Evolutionary conservation across 2,113 vertebrate species (phyloP), one percentile per base, ranked within the genome.

Genomic region (Aptenodytes patagonicus): DNA sequence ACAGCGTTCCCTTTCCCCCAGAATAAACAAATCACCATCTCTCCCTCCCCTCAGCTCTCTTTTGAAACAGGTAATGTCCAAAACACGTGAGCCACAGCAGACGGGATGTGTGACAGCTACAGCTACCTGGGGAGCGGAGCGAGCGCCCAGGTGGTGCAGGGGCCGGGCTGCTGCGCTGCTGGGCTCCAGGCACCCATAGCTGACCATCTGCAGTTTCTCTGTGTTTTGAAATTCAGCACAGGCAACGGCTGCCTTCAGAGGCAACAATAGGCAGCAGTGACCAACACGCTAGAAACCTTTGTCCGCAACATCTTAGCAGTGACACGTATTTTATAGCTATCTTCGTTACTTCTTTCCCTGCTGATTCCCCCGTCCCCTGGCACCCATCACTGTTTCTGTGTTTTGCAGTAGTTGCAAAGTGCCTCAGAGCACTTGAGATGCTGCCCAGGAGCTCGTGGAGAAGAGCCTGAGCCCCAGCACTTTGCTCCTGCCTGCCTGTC

Each of bases 261-360:
- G 54, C 2, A 9, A 20, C 32, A 21, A 21, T 7, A 77, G 55
- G 47, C 94, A 97, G 55, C 58, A 57, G 46, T 10, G 40, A 61
- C 84, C 75, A 57, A 20, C 68, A 32, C 1, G 2, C 38, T 29
- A 36, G 49, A 84, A 61, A 47, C 36, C 34, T 72, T 76, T 26
- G 29, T 4, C 46, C 1, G 0, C 71, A 55, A n/a, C 46, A 40
- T 9, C 40, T 65, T 7, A 32, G 57, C 54, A 42, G n/a, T 34
- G 61, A n/a, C n/a, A 28, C 0, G 0, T 13, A 1, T 28, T 36
- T 60, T 16, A 11, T 10, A 34, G 2, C 61, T 55, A 42, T 10
- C 60, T 25, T 13, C 4, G 3, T 25, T 14, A 44, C 54, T 51
- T 87, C 64, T 60, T 72, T 76, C 47, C 46, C n/a, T 11, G 2